Percentiles rank a stretch among this genome's conserved stretches.
These are phyloP conservation scores for Unio pictorum DNA, from an alignment of 2,888 invertebrate genomes.

Conservation along the genomic window DNA sequence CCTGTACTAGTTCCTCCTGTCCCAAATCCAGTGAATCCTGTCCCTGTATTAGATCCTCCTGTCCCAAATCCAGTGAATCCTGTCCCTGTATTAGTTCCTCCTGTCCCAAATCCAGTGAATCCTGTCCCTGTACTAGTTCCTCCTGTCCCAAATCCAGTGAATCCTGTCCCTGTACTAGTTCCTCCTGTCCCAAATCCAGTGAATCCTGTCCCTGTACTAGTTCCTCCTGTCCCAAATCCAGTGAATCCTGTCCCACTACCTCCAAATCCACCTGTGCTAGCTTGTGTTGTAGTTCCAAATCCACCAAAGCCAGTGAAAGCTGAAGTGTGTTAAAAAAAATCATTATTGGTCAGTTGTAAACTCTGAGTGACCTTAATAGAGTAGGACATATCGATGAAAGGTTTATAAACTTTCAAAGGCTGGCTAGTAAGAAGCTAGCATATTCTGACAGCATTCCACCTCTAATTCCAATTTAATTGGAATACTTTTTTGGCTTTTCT, in stretches of 20 bases:
- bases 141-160: slow-evolving; percentile 4
- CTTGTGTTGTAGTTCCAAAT: slow-evolving; percentile 7
- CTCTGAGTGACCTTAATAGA: too few relatives aligned
- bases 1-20: background rate
- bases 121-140: slow-evolving; percentile 1
- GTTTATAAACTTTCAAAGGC: too few relatives aligned
- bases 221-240: background rate
- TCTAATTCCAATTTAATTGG: too few relatives aligned
- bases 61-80: slow-evolving; percentile 4
- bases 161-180: background rate
- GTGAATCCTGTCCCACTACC: background rate
- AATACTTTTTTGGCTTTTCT: too few relatives aligned
- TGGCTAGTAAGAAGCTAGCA: too few relatives aligned
- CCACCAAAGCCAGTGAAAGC: slow-evolving; percentile 40
- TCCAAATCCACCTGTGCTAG: background rate
- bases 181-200: slow-evolving; percentile 2
- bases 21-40: too few relatives aligned
- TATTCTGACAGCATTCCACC: too few relatives aligned
- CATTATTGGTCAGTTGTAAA: too few relatives aligned
- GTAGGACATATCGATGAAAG: too few relatives aligned
- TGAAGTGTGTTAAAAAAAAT: background rate
- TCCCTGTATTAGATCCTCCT: background rate
- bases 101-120: slow-evolving; percentile 6
- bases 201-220: background rate
- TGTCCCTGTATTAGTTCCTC: background rate